Conservation (phyloP, 2,797 vertebrate species). For the Zenarchopterus dispar region DNA sequence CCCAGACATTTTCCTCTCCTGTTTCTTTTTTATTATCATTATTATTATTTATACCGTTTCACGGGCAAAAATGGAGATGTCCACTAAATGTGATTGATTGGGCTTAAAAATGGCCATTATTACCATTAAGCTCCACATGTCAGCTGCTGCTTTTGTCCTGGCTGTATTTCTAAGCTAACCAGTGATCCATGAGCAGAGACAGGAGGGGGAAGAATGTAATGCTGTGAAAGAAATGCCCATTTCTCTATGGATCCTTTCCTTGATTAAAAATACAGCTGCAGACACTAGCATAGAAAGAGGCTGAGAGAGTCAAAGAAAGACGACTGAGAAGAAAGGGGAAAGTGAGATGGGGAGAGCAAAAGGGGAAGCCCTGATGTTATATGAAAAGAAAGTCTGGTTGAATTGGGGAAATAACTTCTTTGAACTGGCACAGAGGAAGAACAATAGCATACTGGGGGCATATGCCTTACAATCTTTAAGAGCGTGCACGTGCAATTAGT, state of each 20-base stretch:
- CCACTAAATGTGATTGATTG: conserved; percentile 99
- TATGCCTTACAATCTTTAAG: conserved; percentile 35
- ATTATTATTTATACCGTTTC: conserved; percentile 99
- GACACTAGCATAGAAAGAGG: conserved; percentile 79
- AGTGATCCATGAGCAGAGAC: conserved; percentile 98
- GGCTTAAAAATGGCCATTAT: conserved; percentile 99
- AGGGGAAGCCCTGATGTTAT: conserved; percentile 66
- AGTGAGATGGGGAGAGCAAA: conserved; percentile 66
- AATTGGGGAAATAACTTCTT: conserved; percentile 76
- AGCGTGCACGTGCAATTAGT: conserved; percentile 43
- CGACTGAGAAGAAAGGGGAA: conserved; percentile 68
- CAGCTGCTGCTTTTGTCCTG: conserved; percentile 95
- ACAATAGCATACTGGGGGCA: conserved; percentile 46
- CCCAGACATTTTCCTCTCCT: conserved; percentile 64
- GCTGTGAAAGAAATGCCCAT: conserved; percentile 89
- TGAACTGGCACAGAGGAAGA: conserved; percentile 54
- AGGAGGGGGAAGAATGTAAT: conserved; percentile 94
- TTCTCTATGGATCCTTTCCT: conserved; percentile 93
- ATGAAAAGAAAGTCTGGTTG: conserved; percentile 69
- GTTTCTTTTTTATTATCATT: conserved; percentile 85
- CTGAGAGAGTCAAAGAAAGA: conserved; percentile 71
- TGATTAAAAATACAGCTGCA: conserved; percentile 97
- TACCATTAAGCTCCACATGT: conserved; percentile 96
- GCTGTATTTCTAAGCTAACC: conserved; percentile 98
- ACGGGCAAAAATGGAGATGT: conserved; percentile 98